phyloP scores from a whole-genome alignment of 2,113 vertebrate genomes.

The Hucho hucho region DNA sequence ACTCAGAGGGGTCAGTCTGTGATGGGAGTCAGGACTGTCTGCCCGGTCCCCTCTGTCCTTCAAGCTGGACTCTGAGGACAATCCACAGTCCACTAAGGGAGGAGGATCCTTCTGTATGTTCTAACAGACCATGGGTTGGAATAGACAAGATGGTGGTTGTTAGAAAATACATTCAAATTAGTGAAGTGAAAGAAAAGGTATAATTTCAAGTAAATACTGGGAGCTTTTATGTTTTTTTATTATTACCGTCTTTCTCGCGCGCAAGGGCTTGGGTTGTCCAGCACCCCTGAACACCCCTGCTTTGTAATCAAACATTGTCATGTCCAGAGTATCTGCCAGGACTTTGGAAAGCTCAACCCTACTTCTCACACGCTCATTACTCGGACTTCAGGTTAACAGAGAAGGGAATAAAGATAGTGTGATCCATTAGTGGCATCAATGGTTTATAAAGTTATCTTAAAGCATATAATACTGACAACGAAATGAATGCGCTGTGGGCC shows the following conservation, averaged over 20 bases:
- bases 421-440: neutral
- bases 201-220: neutral
- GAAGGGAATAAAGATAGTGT: neutral
- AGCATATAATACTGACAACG: too few relatives aligned
- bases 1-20: conserved; percentile 39
- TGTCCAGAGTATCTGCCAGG: conserved; percentile 69
- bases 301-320: conserved; percentile 83
- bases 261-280: conserved; percentile 11
- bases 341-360: conserved; percentile 80
- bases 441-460: too few relatives aligned
- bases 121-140: conserved; percentile 28
- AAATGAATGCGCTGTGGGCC: too few relatives aligned
- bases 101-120: conserved; percentile 49
- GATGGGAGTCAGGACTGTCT: conserved; percentile 59
- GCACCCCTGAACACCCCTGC: conserved; percentile 70
- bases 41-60: conserved; percentile 59
- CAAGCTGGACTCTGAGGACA: conserved; percentile 66
- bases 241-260: conserved; percentile 49
- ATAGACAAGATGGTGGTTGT: neutral
- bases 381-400: conserved; percentile 69
- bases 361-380: conserved; percentile 81
- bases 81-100: neutral
- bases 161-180: too few relatives aligned
- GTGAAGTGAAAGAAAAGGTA: neutral
- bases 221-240: neutral